Evolutionary conservation across 2,888 invertebrate species (phyloP), one percentile per base, ranked within the genome.

Genomic region (Villa cingulata): DNA sequence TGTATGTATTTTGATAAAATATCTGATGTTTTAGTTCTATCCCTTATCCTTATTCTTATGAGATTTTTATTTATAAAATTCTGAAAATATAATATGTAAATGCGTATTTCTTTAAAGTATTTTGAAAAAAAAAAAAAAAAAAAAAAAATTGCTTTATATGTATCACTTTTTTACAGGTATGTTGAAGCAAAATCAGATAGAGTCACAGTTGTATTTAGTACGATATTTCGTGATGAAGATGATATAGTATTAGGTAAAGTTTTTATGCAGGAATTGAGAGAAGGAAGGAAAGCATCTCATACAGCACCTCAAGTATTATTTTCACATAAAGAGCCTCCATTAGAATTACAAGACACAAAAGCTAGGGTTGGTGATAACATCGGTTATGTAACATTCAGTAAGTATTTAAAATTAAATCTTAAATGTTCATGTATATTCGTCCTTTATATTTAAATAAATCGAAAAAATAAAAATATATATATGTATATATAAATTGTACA

Each of bases 181-280:
- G 91, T 98, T 55, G 95, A 97, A 71, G 96, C 98, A 51, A 94
- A 95, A 72, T 80, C 90, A 52, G 98, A 98, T 73, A 79, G 98
- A 61, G 98, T 99, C 52, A 99, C 98, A 17, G 97, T 98, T 54
- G 95, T 98, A 54, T 98, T 98, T 74, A 95, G 95, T 61, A 98
- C 98, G 56, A 86, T 97, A 64, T 98, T 98, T 73, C 88, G 92
- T 62, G 96, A 97, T 68, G 92, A 95, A 65, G 95, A 96, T 68
- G 98, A 98, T 70, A 86, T 98, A 63, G 84, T 98, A 47, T 89
- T 99, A 68, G 98, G 98, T 48, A 98, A 98, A 74, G 91, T 98
- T 59, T 98, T 98, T 74, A 88, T 98, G 83, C 96, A 97, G 75
- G 98, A 98, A 72, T 83, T 98, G 61, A 92, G 95, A 66, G 98